phyloP scores from a whole-genome alignment of 2,113 vertebrate species.

The Vulpes lagopus region DNA sequence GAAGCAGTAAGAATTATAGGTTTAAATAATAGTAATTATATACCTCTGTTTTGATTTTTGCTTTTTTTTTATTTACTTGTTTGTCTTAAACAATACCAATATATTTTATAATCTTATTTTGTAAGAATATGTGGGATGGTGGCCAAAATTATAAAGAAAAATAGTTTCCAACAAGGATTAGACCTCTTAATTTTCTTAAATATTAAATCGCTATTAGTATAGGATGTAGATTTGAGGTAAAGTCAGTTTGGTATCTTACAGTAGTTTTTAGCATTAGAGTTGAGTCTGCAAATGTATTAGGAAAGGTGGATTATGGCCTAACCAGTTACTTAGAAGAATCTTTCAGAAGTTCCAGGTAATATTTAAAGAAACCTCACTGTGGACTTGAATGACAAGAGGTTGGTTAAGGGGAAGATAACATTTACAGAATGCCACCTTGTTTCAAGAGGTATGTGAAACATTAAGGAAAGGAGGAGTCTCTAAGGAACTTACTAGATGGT shows the following conservation, averaged over 20 bases:
- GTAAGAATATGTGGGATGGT: background rate
- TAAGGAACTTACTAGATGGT: conserved; percentile 1
- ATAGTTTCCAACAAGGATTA: conserved; percentile 2
- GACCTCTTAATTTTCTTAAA: conserved; percentile 50
- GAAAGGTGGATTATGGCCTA: background rate
- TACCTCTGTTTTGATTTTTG: background rate
- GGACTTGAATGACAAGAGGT: background rate
- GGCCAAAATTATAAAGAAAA: conserved; percentile 47
- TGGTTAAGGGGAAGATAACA: conserved; percentile 26
- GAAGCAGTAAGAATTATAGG: conserved; percentile 92
- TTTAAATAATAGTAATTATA: background rate
- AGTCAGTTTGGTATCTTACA: background rate
- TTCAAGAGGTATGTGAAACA: background rate
- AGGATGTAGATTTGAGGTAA: background rate
- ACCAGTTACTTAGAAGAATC: background rate
- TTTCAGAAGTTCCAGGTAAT: background rate
- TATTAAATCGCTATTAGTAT: background rate
- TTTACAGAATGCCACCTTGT: conserved; percentile 39
- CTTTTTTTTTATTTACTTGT: background rate
- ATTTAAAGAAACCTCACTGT: background rate
- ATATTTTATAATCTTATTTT: conserved; percentile 51
- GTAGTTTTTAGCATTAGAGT: background rate
- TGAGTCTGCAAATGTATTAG: background rate
- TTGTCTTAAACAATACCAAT: background rate
- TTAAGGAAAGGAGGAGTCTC: background rate